These are phyloP conservation scores for cat (Felis catus) DNA, from an alignment of 2,113 vertebrate genomes.

Conservation along the genomic window DNA sequence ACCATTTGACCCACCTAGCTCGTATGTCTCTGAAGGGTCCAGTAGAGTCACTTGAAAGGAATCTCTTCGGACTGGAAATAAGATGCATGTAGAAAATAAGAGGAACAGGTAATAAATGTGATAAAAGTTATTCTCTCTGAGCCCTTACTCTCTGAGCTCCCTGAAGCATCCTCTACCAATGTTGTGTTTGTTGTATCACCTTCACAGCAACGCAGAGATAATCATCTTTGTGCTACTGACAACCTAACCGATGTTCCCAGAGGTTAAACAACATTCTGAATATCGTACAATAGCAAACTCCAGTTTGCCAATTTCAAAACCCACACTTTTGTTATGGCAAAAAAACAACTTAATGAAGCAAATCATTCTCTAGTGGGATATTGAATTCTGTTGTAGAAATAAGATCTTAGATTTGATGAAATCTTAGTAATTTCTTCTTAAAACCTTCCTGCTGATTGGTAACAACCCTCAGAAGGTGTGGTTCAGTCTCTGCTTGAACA, in stretches of 20 bases:
- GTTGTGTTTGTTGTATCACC: neutral
- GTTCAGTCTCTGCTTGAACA: neutral
- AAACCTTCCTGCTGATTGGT: neutral
- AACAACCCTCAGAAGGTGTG: neutral
- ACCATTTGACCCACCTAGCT: neutral
- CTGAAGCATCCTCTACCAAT: neutral
- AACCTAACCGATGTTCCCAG: neutral
- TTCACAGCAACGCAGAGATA: neutral
- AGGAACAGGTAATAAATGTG: neutral
- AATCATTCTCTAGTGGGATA: neutral
- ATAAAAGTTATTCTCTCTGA: neutral
- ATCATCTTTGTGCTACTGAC: neutral
- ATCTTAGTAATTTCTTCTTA: constrained; percentile 2
- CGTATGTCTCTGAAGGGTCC: neutral
- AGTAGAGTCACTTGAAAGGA: neutral
- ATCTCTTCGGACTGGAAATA: neutral
- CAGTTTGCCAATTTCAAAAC: neutral
- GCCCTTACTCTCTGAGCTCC: neutral
- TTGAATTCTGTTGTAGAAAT: neutral
- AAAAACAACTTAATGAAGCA: neutral
- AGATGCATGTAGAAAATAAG: neutral
- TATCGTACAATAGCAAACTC: neutral
- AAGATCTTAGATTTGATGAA: neutral
- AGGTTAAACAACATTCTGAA: neutral
- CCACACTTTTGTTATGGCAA: neutral